Evolutionary conservation across 2,797 vertebrate species (phyloP).

Genomic region (Scomberomorus guttatus): DNA sequence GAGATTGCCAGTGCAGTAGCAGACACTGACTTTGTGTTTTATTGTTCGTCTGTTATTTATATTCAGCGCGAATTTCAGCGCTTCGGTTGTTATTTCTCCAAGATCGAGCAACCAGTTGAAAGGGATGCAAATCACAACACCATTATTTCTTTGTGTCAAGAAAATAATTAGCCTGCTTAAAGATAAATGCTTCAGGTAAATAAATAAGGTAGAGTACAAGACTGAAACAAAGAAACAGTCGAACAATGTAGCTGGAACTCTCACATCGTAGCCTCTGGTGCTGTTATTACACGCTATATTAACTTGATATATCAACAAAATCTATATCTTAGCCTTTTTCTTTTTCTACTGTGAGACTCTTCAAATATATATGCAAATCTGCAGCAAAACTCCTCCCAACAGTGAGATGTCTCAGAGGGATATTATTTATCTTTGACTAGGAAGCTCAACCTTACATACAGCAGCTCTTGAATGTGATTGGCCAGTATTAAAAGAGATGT

Average conservation of each 20-base stretch:
- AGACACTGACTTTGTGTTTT: not conserved
- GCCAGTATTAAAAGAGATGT: conserved; percentile 46
- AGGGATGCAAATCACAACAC: conserved; percentile 17
- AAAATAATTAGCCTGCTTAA: conserved; percentile 12
- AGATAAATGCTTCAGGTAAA: conserved; percentile 16
- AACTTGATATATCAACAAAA: conserved; percentile 37
- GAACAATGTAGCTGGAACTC: conserved; percentile 7
- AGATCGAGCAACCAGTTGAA: conserved; percentile 16
- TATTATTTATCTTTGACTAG: conserved; percentile 27
- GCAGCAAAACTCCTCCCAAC: conserved; percentile 29
- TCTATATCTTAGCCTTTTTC: conserved; percentile 26
- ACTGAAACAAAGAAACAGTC: conserved; percentile 19
- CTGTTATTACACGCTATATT: conserved; percentile 34
- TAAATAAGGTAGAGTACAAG: not conserved
- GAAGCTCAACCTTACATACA: conserved; percentile 43
- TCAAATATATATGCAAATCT: conserved; percentile 65
- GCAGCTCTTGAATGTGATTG: conserved; percentile 42
- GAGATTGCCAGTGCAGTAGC: not conserved
- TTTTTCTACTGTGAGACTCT: not conserved
- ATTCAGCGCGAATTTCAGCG: not conserved
- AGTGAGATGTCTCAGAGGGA: conserved; percentile 30
- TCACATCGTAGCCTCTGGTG: conserved; percentile 1
- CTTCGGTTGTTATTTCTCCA: not conserved
- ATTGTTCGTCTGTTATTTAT: conserved; percentile 15
- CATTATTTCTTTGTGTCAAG: conserved; percentile 30